Evolutionary conservation across 2,797 vertebrate genomes (phyloP).

Genomic region (Amazona ochrocephala): DNA sequence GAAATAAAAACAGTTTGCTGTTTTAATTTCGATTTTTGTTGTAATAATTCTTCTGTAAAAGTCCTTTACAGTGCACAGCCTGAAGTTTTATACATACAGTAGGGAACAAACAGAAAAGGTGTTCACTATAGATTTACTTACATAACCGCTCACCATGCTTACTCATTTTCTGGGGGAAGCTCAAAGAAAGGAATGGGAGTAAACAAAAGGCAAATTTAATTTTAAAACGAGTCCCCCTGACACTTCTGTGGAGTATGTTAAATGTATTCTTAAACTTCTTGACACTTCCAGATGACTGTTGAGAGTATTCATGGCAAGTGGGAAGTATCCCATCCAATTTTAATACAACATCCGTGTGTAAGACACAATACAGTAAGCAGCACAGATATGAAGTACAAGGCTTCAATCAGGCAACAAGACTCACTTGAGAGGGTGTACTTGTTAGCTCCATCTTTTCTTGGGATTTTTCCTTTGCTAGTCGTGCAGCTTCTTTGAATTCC

Average conservation of each 20-base stretch:
- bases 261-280: background rate
- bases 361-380: background rate
- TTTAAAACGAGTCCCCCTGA: background rate
- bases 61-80: background rate
- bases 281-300: background rate
- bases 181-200: background rate
- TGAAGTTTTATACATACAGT: background rate
- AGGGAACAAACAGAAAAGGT: background rate
- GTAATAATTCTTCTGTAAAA: background rate
- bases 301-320: background rate
- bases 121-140: background rate
- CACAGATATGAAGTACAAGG: background rate
- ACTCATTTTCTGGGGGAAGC: background rate
- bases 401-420: constrained; percentile 26
- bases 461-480: constrained; percentile 96
- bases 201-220: background rate
- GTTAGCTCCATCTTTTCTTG: constrained; percentile 98
- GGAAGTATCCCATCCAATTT: background rate
- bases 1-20: background rate
- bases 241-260: background rate
- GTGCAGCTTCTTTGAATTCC: constrained; percentile 97
- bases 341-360: background rate
- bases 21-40: background rate
- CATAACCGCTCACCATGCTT: background rate
- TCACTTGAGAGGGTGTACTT: constrained; percentile 96